Base-by-base conservation (phyloP, 1,140 invertebrate species). In the Nomia melanderi region DNA sequence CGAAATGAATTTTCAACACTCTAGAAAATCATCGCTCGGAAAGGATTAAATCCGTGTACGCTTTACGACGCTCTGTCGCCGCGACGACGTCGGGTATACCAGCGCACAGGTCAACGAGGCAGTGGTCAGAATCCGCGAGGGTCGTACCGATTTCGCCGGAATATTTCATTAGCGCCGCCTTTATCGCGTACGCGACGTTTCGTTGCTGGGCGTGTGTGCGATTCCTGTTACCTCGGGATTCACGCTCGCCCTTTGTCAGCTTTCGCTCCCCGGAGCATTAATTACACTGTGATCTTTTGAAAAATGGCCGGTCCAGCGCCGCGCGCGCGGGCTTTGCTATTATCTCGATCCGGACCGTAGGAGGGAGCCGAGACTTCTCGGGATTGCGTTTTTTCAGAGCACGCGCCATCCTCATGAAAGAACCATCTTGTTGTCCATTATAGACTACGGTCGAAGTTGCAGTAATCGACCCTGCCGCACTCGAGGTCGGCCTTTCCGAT, bases 131-230 rank as follows among this genome's bases (percentile, higher is more conserved):
- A 56, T 29, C 14, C 11, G 1, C 12, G 6, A 64, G 41, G 41
- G 41, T 44, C 23, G 27, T 4, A 36, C 14, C 11, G 29, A 6
- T 66, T 36, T 17, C 25, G 1, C 17, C 25, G 25, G 27, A 25
- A 75, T 75, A 78, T 78, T 78, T 78, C 59, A 57, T 36, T 29
- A 44, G 50, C 27, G 29, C 27, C 62, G 33, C 33, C 44, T 72
- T 71, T 44, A 60, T 50, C 50, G 27, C 31, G 17, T 20, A 64
- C n/a, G 25, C 25, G n/a, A 27, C 54, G 20, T 77, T 71, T 53
- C 59, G 23, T 41, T 14, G 14, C 31, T 36, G 14, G 14, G 39
- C 3, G 50, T 25, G n/a, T n/a, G n/a, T 11, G 17, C 53, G 17
- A 6, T 50, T 44, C 12, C 11, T 39, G 25, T 57, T 62, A n/a